phyloP scores from a whole-genome alignment of 2,113 vertebrate genomes.

The Entomyzon cyanotis region DNA sequence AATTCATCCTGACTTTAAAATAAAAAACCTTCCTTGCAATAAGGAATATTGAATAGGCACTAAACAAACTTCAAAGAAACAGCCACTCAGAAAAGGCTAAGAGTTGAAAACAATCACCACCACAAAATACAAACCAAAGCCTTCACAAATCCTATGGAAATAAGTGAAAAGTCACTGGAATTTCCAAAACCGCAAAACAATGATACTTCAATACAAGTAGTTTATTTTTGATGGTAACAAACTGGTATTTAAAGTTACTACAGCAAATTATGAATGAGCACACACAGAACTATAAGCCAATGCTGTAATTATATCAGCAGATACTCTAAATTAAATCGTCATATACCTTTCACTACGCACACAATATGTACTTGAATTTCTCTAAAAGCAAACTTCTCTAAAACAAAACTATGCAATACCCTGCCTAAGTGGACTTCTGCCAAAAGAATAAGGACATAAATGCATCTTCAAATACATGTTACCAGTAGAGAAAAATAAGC shows the following conservation, averaged over 20 bases:
- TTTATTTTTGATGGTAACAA: not conserved
- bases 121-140: not conserved
- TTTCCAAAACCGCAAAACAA: not conserved
- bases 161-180: not conserved
- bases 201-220: not conserved
- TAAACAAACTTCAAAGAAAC: not conserved
- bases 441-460: not conserved
- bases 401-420: not conserved
- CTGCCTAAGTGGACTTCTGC: not conserved
- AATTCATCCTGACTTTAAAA: not conserved
- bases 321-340: not conserved
- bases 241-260: not conserved
- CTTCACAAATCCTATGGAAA: not conserved
- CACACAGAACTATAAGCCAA: not conserved
- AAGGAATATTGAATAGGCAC: not conserved
- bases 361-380: not conserved
- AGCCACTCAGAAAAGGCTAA: not conserved
- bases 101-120: not conserved
- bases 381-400: not conserved
- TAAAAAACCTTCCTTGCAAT: not conserved
- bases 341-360: not conserved
- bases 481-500: not conserved
- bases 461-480: not conserved
- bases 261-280: not conserved
- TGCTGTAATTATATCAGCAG: not conserved